phyloP scores from a whole-genome alignment of 2,113 vertebrate species.

The Megaceryle torquata region DNA sequence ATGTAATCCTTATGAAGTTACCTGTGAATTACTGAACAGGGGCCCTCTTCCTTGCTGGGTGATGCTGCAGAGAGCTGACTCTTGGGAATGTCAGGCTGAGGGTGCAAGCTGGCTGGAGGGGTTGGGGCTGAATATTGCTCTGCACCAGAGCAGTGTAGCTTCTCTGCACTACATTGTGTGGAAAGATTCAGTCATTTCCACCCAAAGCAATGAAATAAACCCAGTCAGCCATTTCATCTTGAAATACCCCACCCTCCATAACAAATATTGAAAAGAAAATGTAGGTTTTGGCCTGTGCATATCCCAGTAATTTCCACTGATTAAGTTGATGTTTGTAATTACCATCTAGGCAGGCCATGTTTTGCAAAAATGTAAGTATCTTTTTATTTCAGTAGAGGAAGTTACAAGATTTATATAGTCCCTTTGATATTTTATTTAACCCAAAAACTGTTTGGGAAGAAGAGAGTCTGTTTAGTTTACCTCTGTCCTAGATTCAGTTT shows the following conservation, averaged over 20 bases:
- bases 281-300: not conserved
- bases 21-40: not conserved
- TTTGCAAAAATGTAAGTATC: not conserved
- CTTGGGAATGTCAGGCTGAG: not conserved
- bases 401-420: not conserved
- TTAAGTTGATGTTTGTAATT: not conserved
- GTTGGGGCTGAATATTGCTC: not conserved
- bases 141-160: not conserved
- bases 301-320: not conserved
- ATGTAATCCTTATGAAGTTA: not conserved
- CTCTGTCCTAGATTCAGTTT: conserved; percentile 40
- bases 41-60: not conserved
- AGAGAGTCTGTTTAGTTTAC: conserved; percentile 12
- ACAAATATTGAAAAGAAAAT: conserved; percentile 29
- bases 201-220: not conserved
- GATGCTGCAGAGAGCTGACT: not conserved
- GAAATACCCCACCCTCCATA: conserved; percentile 24
- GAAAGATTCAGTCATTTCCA: conserved; percentile 30
- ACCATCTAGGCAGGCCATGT: not conserved
- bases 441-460: not conserved
- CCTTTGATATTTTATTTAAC: conserved; percentile 29
- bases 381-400: not conserved
- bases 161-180: not conserved
- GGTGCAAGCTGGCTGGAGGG: not conserved
- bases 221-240: conserved; percentile 37